Evolutionary conservation across 2,797 vertebrate species (phyloP), one percentile per base, ranked within the genome.

Genomic region (Erethizon dorsatum): DNA sequence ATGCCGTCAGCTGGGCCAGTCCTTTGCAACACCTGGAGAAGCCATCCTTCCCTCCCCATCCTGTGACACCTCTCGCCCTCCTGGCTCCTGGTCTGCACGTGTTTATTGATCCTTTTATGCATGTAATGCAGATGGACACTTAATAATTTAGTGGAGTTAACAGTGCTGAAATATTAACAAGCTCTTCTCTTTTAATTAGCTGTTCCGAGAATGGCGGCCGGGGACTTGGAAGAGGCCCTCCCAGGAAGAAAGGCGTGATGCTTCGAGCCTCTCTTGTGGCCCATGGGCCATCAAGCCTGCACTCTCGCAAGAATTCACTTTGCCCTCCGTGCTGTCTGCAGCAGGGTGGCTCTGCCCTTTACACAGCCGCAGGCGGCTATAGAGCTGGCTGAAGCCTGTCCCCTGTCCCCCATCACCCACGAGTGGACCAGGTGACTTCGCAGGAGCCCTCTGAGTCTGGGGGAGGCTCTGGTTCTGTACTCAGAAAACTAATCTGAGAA

Each of bases 121-220:
- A 97, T 85, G 95, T 98, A 98, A 99, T 98, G 98, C 98, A 98
- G 98, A 99, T 97, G 98, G 98, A 98, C 98, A 98, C 98, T 98
- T 98, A 98, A 98, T 98, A 99, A 98, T 98, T 98, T 98, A 98
- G 93, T 54, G 0, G 1, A 98, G 98, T 98, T 99, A 99, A 98
- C 98, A 98, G 97, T 97, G 98, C 98, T 98, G 98, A 98, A 98
- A 98, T 98, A 98, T 98, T 98, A 98, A 98, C 98, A 97, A 96
- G 87, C 96, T 98, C 98, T 98, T 98, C 98, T 98, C 97, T 98
- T 98, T 98, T 97, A 97, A 98, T 97, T 97, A 98, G 97, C 73
- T 94, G 83, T 63, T 91, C 77, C 13, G 90, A 94, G 83, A 95
- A 88, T 73, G 88, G 93, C 0, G 2, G 75, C 88, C 4, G 0